Evolutionary conservation across 2,888 invertebrate species (phyloP), one percentile per base, ranked within the genome.

Genomic region (Eupeodes latifasciatus): DNA sequence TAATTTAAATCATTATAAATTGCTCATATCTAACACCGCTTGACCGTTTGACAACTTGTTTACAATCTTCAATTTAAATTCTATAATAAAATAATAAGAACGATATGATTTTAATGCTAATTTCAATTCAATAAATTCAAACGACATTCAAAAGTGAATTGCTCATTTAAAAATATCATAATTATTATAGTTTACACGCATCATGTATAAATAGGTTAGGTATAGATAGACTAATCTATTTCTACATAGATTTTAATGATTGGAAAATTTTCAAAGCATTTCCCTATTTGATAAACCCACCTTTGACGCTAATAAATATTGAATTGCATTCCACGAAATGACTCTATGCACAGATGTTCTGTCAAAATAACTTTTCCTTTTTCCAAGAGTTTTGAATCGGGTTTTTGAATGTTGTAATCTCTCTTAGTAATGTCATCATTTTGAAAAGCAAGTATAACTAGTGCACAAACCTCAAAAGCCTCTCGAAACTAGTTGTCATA

Each of bases 341-440:
- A 77, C 74, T 80, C 87, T 77, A 84, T 87, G 80, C 81, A 61
- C 83, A 83, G 71, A 80, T 82, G 78, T 59, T 79, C 82, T 82
- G 64, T 40, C 66, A 49, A 19, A 34, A 2, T 44, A n/a, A 4
- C 5, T 36, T 12, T 19, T 5, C 2, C 12, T 57, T 44, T 40
- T 61, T 40, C 19, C 19, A 64, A 19, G 61, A 27, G 27, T 27
- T 19, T 44, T 7, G 6, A 19, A 9, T 34, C 11, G 51, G 19
- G n/a, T 34, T 6, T 57, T 27, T 3, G 27, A 27, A 27, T 64
- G 16, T 27, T 76, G 78, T 51, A 81, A 77, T 57, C 47, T 78
- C 53, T 5, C 12, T 53, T n/a, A 62, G 27, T 80, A 87, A 87
- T 87, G 87, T 87, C 87, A 87, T 87, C 87, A 87, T 87, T 64